Evolutionary conservation across 2,888 invertebrate species (phyloP).

Genomic region (Malthinus flaveolus): DNA sequence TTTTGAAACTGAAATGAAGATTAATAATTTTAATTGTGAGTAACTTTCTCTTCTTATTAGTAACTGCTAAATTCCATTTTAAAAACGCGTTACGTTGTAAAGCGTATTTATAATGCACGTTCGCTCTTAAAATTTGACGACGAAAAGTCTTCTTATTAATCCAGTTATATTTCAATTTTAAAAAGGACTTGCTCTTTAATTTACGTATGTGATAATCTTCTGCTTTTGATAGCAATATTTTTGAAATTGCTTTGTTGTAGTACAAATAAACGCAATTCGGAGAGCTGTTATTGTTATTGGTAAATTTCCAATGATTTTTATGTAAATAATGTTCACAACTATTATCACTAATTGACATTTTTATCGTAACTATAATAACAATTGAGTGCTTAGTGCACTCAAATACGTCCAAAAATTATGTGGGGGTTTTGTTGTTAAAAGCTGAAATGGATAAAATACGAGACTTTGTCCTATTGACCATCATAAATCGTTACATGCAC

Average conservation of each 20-base stretch:
- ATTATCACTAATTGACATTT: no score
- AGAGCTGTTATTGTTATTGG: conserved; percentile 35
- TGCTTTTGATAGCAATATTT: conserved; percentile 40
- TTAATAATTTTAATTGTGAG: conserved; percentile 36
- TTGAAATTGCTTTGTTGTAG: conserved; percentile 40
- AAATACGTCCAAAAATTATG: no score
- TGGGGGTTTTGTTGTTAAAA: no score
- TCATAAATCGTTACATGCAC: no score
- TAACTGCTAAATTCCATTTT: conserved; percentile 35
- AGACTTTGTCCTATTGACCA: no score
- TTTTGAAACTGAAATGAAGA: conserved; percentile 36
- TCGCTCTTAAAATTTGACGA: conserved; percentile 40
- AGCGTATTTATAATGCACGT: conserved; percentile 39
- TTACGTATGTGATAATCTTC: conserved; percentile 27
- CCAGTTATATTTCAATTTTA: conserved; percentile 36
- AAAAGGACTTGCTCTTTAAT: conserved; percentile 33
- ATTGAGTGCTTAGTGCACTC: no score
- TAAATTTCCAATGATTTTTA: conserved; percentile 32
- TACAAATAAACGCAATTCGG: conserved; percentile 43
- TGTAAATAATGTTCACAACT: neutral
- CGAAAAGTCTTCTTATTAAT: conserved; percentile 40
- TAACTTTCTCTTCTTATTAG: conserved; percentile 24
- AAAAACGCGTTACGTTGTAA: conserved; percentile 34
- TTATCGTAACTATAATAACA: neutral
- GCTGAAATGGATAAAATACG: no score